Conservation (phyloP, 1,140 invertebrate genomes). For the Archivesica marissinica region DNA sequence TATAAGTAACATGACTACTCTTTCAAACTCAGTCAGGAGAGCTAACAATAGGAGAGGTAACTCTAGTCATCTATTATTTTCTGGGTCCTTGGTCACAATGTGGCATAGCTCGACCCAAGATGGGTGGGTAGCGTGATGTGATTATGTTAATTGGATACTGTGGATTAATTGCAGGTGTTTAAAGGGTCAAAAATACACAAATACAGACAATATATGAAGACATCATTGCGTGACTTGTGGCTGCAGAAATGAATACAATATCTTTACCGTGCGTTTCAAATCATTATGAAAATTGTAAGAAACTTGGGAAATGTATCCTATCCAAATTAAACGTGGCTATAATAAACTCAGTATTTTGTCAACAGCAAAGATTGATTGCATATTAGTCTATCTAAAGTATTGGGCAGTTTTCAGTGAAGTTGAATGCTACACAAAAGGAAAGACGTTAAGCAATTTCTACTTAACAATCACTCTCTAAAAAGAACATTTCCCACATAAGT, state of each 20-base stretch:
- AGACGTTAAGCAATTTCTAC: too few species aligned
- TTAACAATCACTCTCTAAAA: too few species aligned
- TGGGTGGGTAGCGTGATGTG: conserved; percentile 41
- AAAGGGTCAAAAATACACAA: conserved; percentile 30
- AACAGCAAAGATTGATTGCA: too few species aligned
- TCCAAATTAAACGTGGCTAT: too few species aligned
- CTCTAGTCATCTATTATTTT: conserved; percentile 56
- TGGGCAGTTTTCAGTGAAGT: too few species aligned
- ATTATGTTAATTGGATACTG: conserved; percentile 32
- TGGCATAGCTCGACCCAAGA: conserved; percentile 4
- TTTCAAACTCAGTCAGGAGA: conserved; percentile 45
- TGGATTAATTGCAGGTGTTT: conserved; percentile 56
- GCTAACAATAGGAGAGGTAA: conserved; percentile 45
- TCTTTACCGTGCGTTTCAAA: background rate
- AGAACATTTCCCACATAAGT: too few species aligned
- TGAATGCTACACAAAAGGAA: too few species aligned
- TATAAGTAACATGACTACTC: conserved; percentile 59
- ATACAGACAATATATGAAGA: conserved; percentile 36
- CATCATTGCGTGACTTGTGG: conserved; percentile 54
- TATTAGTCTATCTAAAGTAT: too few species aligned
- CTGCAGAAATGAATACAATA: background rate
- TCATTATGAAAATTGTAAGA: background rate
- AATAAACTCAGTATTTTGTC: too few species aligned
- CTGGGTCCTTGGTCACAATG: conserved; percentile 39
- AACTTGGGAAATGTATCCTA: background rate